These are phyloP conservation scores for Aphaenogaster floridana DNA, from an alignment of 1,140 invertebrate genomes.

Conservation along the genomic window DNA sequence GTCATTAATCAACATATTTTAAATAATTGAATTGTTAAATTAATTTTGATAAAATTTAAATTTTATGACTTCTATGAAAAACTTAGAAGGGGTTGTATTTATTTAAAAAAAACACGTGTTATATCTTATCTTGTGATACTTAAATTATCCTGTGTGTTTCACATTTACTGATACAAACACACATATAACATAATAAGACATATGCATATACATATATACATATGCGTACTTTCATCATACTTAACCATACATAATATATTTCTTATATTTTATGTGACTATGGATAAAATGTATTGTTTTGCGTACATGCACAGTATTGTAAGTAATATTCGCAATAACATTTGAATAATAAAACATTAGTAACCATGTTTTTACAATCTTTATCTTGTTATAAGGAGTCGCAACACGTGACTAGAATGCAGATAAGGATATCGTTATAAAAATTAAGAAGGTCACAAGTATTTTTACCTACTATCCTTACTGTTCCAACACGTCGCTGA, in stretches of 20 bases:
- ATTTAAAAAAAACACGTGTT: neutral
- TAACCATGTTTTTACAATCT: neutral
- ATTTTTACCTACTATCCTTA: conserved; percentile 15
- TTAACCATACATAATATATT: neutral
- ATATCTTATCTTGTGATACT: neutral
- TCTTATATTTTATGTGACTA: neutral
- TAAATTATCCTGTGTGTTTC: neutral
- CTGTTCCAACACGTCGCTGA: conserved; percentile 49
- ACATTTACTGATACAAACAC: neutral
- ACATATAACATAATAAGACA: neutral
- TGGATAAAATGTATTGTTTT: neutral
- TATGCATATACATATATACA: neutral
- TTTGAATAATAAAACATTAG: neutral
- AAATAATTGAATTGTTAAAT: neutral
- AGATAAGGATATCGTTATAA: neutral
- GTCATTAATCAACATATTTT: neutral
- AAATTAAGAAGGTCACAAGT: conserved; percentile 41
- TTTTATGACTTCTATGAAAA: neutral
- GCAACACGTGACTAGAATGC: conserved; percentile 63
- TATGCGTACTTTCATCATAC: neutral
- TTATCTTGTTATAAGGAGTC: neutral
- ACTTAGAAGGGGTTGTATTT: neutral
- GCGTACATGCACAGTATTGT: neutral
- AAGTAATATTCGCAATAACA: neutral
- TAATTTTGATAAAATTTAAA: neutral